Percentiles rank a stretch among this genome's conserved stretches.
phyloP scores from a whole-genome alignment of 2,113 vertebrate species.

The Sceloporus undulatus region DNA sequence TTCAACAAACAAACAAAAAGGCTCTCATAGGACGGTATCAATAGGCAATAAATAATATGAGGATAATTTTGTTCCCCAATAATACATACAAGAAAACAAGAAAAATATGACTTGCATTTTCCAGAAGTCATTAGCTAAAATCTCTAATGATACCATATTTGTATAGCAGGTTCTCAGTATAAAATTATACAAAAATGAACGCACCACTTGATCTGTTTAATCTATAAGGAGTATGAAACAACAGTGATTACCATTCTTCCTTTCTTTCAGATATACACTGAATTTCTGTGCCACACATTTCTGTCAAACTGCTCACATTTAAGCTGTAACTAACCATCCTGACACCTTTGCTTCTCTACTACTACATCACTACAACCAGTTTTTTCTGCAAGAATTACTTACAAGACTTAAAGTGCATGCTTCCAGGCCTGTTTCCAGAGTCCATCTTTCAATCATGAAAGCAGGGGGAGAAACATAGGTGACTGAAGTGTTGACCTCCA shows the following conservation, averaged over 20 bases:
- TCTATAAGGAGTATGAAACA: not conserved
- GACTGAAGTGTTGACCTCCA: not conserved
- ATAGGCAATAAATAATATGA: no score
- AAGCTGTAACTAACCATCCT: not conserved
- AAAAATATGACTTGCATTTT: not conserved
- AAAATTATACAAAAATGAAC: not conserved
- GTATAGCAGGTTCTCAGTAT: not conserved
- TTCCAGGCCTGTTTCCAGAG: conserved; percentile 4
- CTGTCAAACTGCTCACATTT: not conserved
- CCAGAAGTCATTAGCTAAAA: not conserved
- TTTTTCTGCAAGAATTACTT: not conserved
- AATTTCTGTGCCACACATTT: conserved; percentile 3
- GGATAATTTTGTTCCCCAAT: not conserved
- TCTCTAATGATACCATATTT: not conserved
- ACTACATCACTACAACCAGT: not conserved
- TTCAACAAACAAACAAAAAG: no score
- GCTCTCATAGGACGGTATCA: no score
- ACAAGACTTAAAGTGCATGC: not conserved
- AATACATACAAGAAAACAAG: not conserved
- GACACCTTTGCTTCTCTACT: not conserved
- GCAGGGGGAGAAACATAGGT: not conserved
- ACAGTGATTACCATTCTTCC: not conserved
- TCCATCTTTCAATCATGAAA: not conserved
- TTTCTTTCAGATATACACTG: not conserved
- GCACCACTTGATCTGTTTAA: not conserved